Evolutionary conservation across 1,140 invertebrate species (phyloP), one percentile per base, ranked within the genome.

Genomic region (Apis cerana): DNA sequence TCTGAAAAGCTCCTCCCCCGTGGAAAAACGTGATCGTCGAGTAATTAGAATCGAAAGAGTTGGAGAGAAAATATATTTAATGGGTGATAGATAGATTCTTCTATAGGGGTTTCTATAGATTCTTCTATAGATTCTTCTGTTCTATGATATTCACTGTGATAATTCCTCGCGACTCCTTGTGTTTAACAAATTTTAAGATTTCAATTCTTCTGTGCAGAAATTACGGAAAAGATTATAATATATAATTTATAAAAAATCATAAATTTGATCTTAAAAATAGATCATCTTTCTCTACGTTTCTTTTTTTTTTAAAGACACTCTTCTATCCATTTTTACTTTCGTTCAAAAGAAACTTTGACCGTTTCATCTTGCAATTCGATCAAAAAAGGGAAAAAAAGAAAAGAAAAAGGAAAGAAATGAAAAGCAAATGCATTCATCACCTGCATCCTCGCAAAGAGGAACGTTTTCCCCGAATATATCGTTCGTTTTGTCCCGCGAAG

Each of bases 401-500:
- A 61, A 61, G n/a, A 21, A 67, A 43, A 48, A 23, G 19, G 13
- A 12, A 59, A 33, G 58, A 59, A 43, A 74, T 74, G 19, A 9
- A 10, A 9, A n/a, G 71, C 33, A 59, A 74, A 74, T 59, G 23
- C 56, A 43, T 74, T 59, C 71, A 27, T 74, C 56, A 48, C 19
- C 56, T 74, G 71, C 33, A 33, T 11, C 21, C 33, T 33, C 17
- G 83, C 56, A 82, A 75, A 82, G 54, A 61, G 74, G 50, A 11
- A 43, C 33, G 33, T 43, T 43, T 82, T 77, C 21, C n/a, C 56
- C 27, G 64, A 83, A 69, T 84, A 69, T 84, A 69, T 87, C 67
- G 54, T 48, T 65, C 27, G 69, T 76, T 80, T 85, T 75, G 77
- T 87, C 86, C 78, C 62, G 84, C 59, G 83, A 50, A 12, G 48